A percentile compares a stretch with the other conserved stretches of the same genome.
Evolutionary conservation across 2,113 vertebrate genomes (phyloP).

Genomic region (Tetraodon nigroviridis): DNA sequence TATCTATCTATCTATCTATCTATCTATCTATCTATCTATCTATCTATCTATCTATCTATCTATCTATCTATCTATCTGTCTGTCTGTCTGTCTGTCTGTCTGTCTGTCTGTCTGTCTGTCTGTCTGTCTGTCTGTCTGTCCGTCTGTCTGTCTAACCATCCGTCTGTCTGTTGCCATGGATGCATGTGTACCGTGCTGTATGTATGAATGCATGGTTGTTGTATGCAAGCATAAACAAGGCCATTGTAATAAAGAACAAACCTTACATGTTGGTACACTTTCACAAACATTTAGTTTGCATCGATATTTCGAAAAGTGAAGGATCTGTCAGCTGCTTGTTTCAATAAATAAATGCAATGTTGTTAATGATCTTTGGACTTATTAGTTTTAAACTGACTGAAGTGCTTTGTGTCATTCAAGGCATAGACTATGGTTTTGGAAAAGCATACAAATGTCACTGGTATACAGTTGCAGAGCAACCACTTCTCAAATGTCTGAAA

Average conservation of each 20-base stretch:
- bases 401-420: constrained; percentile 1
- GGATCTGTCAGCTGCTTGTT: constrained; percentile 20
- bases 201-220: no score
- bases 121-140: no score
- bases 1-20: no score
- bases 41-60: no score
- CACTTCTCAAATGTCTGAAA: constrained; percentile 58
- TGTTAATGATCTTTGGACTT: constrained; percentile 4
- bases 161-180: no score
- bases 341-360: constrained; percentile 18
- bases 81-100: no score
- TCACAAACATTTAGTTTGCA: not conserved
- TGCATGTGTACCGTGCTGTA: no score
- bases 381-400: not conserved
- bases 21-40: no score
- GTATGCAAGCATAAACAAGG: no score
- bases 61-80: no score
- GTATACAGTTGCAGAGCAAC: constrained; percentile 54
- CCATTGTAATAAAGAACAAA: not conserved
- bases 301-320: constrained; percentile 9
- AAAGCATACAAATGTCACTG: constrained; percentile 62
- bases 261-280: not conserved
- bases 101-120: no score
- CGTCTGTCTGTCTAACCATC: no score
- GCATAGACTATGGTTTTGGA: constrained; percentile 39